Evolutionary conservation across 2,888 invertebrate species (phyloP).

Genomic region (Priocnemis perturbator): DNA sequence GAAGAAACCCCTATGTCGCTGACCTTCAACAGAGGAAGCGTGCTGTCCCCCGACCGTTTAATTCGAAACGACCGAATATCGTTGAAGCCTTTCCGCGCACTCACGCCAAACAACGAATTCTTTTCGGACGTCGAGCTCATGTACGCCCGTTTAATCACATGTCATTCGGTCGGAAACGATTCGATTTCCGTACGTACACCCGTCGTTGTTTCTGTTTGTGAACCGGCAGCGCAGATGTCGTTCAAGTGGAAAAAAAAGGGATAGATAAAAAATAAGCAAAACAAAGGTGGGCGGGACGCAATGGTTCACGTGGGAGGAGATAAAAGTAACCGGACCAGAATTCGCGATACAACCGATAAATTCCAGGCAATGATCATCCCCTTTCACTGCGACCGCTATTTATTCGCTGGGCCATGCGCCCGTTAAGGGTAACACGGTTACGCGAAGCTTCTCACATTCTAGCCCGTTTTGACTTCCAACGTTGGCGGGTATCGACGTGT

Average conservation of each 20-base stretch:
- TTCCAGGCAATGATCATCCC: conserved; percentile 15
- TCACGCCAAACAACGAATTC: neutral
- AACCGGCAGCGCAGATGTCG: neutral
- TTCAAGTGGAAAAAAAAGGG: conserved; percentile 6
- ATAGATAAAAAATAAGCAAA: neutral
- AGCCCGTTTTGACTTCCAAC: no score
- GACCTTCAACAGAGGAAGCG: conserved; percentile 13
- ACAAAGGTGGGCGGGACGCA: neutral
- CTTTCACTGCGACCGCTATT: conserved; percentile 9
- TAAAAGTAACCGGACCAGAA: conserved; percentile 5
- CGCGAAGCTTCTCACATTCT: no score
- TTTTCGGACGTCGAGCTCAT: conserved; percentile 10
- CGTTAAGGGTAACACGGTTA: no score
- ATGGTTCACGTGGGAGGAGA: neutral
- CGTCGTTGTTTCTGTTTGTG: conserved; percentile 23
- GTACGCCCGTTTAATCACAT: conserved; percentile 36
- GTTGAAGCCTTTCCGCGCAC: neutral
- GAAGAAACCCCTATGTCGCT: conserved; percentile 40
- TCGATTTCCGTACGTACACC: conserved; percentile 36
- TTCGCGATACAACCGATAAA: conserved; percentile 5
- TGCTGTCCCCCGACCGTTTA: neutral
- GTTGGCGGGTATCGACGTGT: no score
- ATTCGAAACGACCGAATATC: conserved; percentile 2
- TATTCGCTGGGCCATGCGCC: conserved; percentile 4
- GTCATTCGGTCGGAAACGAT: conserved; percentile 38